Conservation (phyloP, 2,797 vertebrate genomes). For the Chelonia mydas region DNA sequence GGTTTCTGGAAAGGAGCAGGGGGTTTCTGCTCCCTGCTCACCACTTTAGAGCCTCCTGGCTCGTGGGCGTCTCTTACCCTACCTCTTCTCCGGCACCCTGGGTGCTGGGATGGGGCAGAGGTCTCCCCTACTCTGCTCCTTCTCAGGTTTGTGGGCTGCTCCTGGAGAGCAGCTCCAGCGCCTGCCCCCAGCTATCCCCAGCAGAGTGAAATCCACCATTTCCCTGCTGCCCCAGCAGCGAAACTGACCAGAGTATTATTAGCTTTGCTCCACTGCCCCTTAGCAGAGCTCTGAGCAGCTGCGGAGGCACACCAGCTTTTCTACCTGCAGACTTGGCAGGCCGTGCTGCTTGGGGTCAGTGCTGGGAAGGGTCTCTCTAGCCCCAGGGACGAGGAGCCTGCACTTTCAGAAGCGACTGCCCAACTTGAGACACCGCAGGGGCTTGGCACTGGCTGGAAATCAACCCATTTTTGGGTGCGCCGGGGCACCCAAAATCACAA, state of each 20-base stretch:
- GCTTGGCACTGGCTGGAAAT: neutral
- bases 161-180: neutral
- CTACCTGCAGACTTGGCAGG: neutral
- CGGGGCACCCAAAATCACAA: neutral
- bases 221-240: neutral
- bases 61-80: neutral
- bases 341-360: rapidly evolving
- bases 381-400: rapidly evolving
- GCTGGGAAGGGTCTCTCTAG: neutral
- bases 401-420: neutral
- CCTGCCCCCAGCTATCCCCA: neutral
- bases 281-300: neutral
- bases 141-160: neutral
- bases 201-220: neutral
- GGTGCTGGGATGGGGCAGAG: neutral
- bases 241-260: neutral
- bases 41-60: neutral
- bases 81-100: neutral
- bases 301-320: neutral
- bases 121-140: neutral
- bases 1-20: slow-evolving; percentile 11
- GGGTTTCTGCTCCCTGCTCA: slow-evolving; percentile 16
- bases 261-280: neutral
- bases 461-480: neutral
- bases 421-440: neutral